Base-by-base conservation (phyloP, 2,113 vertebrate genomes). In the Pitta sordida region DNA sequence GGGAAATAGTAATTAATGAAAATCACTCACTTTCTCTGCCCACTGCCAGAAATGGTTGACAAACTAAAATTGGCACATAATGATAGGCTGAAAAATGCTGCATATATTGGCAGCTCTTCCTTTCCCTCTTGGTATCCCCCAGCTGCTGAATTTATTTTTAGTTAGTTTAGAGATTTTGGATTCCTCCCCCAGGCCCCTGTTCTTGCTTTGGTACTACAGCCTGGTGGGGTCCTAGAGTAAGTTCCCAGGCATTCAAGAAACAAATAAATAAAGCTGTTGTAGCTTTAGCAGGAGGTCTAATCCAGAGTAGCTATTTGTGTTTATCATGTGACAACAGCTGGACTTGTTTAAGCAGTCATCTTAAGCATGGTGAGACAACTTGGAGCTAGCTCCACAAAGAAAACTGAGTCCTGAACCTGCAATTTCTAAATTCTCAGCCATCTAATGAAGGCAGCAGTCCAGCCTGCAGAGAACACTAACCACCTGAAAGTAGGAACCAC, bases 1-100 rank as follows among this genome's bases (percentile, higher is more conserved):
- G 78, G n/a, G 55, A 92, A 94, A 77, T 39, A 14, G 59, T 77
- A 95, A 94, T 92, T 92, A 95, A 90, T 91, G 84, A 95, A 92
- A 92, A 91, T 88, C 70, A 73, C 18, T 88, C 81, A 30, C 29
- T 36, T 84, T 91, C 84, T 77, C 63, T 94, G 63, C 30, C 84
- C 90, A 77, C 51, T 90, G 82, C 84, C 71, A 95, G 67, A 64
- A 92, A 37, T 41, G 34, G 85, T 1, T 85, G 73, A 92, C 60
- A 86, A 96, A 84, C 91, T 93, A 87, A 91, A 95, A 85, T 65
- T 91, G 95, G 89, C 93, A 91, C 75, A 53, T 4, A 83, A 70
- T 16, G n/a, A 91, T 30, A 91, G 77, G 46, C 62, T 16, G 4
- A 93, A 93, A 95, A 94, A 79, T 73, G 49, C 89, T 91, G 84